These are phyloP conservation scores for Tholera decimalis DNA, from an alignment of 2,888 invertebrate genomes.

Conservation along the genomic window DNA sequence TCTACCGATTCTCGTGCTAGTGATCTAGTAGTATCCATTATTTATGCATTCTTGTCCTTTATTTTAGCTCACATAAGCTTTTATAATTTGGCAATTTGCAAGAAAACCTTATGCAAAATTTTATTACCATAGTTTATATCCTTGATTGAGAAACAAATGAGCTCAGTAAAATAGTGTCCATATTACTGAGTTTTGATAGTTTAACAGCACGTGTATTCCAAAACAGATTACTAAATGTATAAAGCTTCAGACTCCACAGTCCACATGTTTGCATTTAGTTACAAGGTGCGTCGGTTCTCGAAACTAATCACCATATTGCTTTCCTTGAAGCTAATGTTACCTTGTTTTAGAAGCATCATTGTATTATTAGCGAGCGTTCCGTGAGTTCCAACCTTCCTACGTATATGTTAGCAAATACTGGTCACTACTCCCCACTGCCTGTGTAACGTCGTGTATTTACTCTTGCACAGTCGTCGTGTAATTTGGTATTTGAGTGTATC, in stretches of 20 bases:
- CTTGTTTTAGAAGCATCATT: conserved; percentile 42
- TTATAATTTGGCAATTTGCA: too few relatives aligned
- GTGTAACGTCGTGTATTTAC: conserved; percentile 34
- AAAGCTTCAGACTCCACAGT: not conserved
- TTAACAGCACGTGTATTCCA: conserved; percentile 1
- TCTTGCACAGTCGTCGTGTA: conserved; percentile 49
- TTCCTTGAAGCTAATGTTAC: conserved; percentile 38
- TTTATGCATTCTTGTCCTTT: conserved; percentile 13
- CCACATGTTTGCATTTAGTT: conserved; percentile 10
- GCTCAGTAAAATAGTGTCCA: conserved; percentile 18
- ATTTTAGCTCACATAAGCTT: conserved; percentile 5
- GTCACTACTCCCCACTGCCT: conserved; percentile 33
- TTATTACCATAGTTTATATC: conserved; percentile 47
- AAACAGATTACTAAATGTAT: conserved; percentile 1
- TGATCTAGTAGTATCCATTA: not conserved
- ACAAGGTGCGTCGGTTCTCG: conserved; percentile 34
- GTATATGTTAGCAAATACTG: conserved; percentile 38
- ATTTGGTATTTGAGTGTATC: conserved; percentile 66
- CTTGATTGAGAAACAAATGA: conserved; percentile 51
- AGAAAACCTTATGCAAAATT: conserved; percentile 40
- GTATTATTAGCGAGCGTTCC: conserved; percentile 38
- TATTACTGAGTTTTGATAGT: conserved; percentile 33
- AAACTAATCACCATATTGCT: conserved; percentile 45
- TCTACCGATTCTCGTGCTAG: not conserved
- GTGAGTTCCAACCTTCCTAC: conserved; percentile 20